A percentile compares a stretch with the other conserved stretches of the same genome.
These are phyloP conservation scores for Mimachlamys varia DNA, from an alignment of 2,888 invertebrate genomes.

Conservation along the genomic window DNA sequence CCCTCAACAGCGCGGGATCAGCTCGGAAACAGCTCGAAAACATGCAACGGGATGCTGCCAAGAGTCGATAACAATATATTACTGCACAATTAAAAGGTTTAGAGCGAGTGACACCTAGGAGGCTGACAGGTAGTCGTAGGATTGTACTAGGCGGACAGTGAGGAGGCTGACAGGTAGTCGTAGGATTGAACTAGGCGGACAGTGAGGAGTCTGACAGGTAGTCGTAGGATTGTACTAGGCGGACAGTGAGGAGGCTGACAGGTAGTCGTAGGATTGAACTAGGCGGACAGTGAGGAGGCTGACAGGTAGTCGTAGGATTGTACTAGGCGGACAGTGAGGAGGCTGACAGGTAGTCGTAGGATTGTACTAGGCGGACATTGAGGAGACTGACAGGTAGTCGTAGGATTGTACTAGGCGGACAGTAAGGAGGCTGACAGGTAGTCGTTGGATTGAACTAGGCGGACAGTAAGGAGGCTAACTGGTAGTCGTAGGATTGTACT, in stretches of 20 bases:
- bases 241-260: too few relatives aligned
- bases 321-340: too few relatives aligned
- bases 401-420: background rate
- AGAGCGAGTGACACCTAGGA: background rate
- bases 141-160: background rate
- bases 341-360: too few relatives aligned
- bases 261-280: too few relatives aligned
- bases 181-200: too few relatives aligned
- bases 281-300: background rate
- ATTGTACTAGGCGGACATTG: too few relatives aligned
- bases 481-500: too few relatives aligned
- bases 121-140: background rate
- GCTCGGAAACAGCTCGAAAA: background rate
- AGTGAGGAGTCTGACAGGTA: background rate
- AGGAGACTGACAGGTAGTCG: background rate
- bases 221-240: background rate
- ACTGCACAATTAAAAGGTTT: slow-evolving; percentile 1
- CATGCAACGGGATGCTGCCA: background rate
- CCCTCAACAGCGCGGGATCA: background rate
- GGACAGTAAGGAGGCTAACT: too few relatives aligned
- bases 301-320: background rate
- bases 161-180: too few relatives aligned
- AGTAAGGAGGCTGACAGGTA: too few relatives aligned
- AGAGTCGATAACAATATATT: background rate
- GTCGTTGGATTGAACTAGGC: too few relatives aligned